Evolutionary conservation across 2,113 vertebrate species (phyloP).

Genomic region (Pseudolaguvia tuberculata): DNA sequence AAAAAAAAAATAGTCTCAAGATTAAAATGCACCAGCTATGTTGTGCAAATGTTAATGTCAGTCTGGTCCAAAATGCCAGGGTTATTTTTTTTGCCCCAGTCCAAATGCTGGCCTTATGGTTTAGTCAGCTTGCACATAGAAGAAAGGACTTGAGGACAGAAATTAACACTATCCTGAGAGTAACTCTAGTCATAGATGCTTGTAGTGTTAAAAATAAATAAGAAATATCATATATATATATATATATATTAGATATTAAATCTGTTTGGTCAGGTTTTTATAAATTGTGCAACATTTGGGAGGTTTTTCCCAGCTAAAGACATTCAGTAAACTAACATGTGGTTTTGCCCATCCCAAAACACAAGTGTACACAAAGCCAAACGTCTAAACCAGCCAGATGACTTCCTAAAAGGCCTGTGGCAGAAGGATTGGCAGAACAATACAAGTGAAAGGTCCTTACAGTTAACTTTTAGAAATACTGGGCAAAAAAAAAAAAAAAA

Average conservation of each 20-base stretch:
- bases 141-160: too few species aligned
- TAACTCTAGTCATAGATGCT: too few species aligned
- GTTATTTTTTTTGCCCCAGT: too few species aligned
- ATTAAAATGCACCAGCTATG: background rate
- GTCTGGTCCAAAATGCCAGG: too few species aligned
- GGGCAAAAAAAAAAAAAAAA: background rate
- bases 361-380: background rate
- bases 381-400: background rate
- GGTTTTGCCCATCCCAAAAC: constrained; percentile 5
- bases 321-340: background rate
- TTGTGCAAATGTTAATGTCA: too few species aligned
- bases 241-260: background rate
- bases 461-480: background rate
- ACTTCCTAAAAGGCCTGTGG: constrained; percentile 13
- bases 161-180: too few species aligned
- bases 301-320: too few species aligned
- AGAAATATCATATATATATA: background rate
- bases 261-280: background rate
- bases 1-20: background rate
- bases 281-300: background rate
- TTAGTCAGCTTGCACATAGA: too few species aligned
- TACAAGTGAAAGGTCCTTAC: background rate
- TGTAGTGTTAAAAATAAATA: too few species aligned
- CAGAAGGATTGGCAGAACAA: constrained; percentile 13
- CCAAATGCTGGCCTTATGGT: too few species aligned